Conservation (phyloP, 2,888 invertebrate genomes). For the Xestobium rufovillosum region DNA sequence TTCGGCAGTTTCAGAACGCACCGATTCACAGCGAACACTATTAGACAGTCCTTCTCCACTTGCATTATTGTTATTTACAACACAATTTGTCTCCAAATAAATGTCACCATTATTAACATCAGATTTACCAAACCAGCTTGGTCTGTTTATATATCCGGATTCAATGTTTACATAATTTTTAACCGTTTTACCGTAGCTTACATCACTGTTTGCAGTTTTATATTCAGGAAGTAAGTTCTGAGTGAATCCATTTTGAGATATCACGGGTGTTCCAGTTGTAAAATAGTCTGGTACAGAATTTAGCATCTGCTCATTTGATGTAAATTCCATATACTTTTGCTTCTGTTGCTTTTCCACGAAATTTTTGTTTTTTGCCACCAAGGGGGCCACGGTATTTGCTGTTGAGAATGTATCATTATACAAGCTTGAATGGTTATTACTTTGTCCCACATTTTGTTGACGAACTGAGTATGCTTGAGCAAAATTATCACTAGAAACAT, state of each 20-base stretch:
- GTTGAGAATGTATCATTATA: neutral
- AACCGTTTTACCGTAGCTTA: constrained; percentile 7
- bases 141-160: too few relatives aligned
- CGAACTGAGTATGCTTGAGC: constrained; percentile 47
- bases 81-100: too few relatives aligned
- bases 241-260: constrained; percentile 38
- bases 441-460: constrained; percentile 41
- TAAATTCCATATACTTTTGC: too few relatives aligned
- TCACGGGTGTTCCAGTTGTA: constrained; percentile 24
- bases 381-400: constrained; percentile 36
- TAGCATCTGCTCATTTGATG: constrained; percentile 7
- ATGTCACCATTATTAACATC: constrained; percentile 1
- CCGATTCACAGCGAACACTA: constrained; percentile 49
- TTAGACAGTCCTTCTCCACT: constrained; percentile 15
- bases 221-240: constrained; percentile 17
- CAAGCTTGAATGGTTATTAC: constrained; percentile 19
- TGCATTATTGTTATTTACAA: too few relatives aligned
- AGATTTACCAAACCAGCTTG: neutral
- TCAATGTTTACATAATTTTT: neutral
- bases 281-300: constrained; percentile 9
- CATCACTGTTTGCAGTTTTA: constrained; percentile 9
- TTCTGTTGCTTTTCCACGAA: constrained; percentile 29
- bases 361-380: constrained; percentile 31
- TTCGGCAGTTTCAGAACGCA: constrained; percentile 52
- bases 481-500: constrained; percentile 52